Evolutionary conservation across 2,113 vertebrate genomes (phyloP).

Genomic region (Oxygymnocypris stewartii): DNA sequence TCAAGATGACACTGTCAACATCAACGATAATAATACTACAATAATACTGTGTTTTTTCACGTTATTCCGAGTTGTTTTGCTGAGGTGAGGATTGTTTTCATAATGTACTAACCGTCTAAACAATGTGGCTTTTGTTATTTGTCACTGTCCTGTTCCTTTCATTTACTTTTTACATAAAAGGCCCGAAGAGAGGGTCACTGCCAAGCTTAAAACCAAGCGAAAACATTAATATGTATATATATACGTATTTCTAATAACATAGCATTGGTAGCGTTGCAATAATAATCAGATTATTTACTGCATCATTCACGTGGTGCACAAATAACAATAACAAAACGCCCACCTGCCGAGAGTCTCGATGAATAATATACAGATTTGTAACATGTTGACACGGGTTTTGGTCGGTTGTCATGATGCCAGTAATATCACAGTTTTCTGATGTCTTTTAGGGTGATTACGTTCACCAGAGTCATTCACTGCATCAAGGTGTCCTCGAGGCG

Average conservation of each 20-base stretch:
- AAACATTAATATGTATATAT: background rate
- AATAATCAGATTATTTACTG: background rate
- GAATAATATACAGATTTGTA: background rate
- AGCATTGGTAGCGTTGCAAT: background rate
- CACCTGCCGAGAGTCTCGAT: background rate
- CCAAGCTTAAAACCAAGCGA: background rate
- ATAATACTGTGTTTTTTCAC: background rate
- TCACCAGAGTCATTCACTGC: background rate
- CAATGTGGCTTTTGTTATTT: background rate
- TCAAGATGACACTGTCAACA: background rate
- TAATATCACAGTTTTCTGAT: background rate
- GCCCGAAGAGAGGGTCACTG: background rate
- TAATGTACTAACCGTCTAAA: background rate
- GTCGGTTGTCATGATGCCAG: background rate
- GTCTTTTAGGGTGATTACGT: background rate
- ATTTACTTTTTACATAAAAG: background rate
- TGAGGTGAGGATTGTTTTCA: background rate
- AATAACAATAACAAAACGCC: constrained; percentile 20
- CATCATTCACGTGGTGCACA: constrained; percentile 12
- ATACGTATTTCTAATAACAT: background rate
- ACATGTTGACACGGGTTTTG: background rate
- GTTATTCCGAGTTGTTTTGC: background rate
- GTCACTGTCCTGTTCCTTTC: background rate
- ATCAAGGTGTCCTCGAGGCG: background rate
- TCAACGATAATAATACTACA: background rate